These are phyloP conservation scores for Lottia gigantea DNA, from an alignment of 2,888 invertebrate genomes.

Conservation along the genomic window DNA sequence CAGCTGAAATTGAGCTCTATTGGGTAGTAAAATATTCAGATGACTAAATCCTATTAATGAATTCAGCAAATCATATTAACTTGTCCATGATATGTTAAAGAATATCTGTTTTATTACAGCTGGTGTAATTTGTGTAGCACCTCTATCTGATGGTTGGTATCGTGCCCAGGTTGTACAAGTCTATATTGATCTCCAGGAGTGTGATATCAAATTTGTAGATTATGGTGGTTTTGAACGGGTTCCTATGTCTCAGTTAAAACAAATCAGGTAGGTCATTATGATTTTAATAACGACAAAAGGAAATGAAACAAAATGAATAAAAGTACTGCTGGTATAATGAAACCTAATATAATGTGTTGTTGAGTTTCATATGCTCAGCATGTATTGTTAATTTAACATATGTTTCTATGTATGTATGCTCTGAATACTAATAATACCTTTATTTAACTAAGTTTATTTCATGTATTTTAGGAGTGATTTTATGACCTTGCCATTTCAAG, in stretches of 20 bases:
- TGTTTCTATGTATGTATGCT: background rate
- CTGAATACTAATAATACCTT: background rate
- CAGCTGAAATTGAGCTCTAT: too few relatives aligned
- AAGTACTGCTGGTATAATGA: too few relatives aligned
- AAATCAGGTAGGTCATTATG: constrained; percentile 75
- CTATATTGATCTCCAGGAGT: constrained; percentile 75
- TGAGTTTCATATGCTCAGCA: too few relatives aligned
- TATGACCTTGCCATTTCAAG: constrained; percentile 95
- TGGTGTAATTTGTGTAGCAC: constrained; percentile 89
- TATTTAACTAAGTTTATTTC: too few relatives aligned
- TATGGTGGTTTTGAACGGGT: constrained; percentile 92
- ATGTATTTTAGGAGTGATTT: constrained; percentile 80
- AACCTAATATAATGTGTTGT: too few relatives aligned
- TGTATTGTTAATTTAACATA: background rate
- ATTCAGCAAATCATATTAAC: too few relatives aligned
- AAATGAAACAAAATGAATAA: too few relatives aligned
- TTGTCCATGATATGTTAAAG: too few relatives aligned
- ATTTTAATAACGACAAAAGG: too few relatives aligned
- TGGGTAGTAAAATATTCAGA: too few relatives aligned
- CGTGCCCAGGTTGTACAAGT: constrained; percentile 84
- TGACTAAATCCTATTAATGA: too few relatives aligned
- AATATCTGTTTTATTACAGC: constrained; percentile 71
- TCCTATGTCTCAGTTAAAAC: constrained; percentile 82
- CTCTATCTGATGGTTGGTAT: constrained; percentile 85
- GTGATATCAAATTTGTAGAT: constrained; percentile 90